Evolutionary conservation across 2,797 vertebrate genomes (phyloP), one percentile per base, ranked within the genome.

Genomic region (Somateria mollissima): DNA sequence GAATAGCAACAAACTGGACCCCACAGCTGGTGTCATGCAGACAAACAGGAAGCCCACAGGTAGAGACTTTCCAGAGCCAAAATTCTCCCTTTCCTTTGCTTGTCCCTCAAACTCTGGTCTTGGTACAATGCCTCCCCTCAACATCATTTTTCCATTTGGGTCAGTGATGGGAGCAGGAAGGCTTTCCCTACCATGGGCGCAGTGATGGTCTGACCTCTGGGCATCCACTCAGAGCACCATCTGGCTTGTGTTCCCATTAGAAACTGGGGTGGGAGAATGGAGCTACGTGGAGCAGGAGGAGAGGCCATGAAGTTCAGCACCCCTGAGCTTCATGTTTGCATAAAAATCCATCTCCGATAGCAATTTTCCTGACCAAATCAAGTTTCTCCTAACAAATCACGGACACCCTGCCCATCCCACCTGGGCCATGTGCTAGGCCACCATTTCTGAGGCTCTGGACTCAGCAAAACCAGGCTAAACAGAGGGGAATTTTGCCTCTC

Each of bases 101-200:
- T 8, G 0, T n/a, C 10, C 39, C 56, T 61, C 22, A 20, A 14
- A 13, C 4, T 30, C 14, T 8, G 3, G 36, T 4, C 6, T 53
- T 3, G 8, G 30, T 41, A 57, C 60, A 10, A 41, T 34, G 10
- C 34, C 51, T 72, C 32, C 65, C 13, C 51, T 36, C 69, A 73
- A 36, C 27, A 8, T 47, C 28, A 18, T 12, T 37, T 54, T 8
- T 16, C 75, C 30, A 12, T 49, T 17, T 13, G 22, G 45, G 39
- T 24, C 30, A 7, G 28, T 2, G 39, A 21, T 22, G 70, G 56
- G n/a, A n/a, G 41, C n/a, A 43, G 41, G n/a, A 73, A 62, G 16
- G 5, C 4, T 22, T 41, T 61, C 15, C 19, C 22, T 27, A 19
- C 11, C 34, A 16, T 0, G 0, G 76, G 10, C 65, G 3, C 27